Base-by-base conservation (phyloP, 2,888 invertebrate species). In the Meloe dianella region DNA sequence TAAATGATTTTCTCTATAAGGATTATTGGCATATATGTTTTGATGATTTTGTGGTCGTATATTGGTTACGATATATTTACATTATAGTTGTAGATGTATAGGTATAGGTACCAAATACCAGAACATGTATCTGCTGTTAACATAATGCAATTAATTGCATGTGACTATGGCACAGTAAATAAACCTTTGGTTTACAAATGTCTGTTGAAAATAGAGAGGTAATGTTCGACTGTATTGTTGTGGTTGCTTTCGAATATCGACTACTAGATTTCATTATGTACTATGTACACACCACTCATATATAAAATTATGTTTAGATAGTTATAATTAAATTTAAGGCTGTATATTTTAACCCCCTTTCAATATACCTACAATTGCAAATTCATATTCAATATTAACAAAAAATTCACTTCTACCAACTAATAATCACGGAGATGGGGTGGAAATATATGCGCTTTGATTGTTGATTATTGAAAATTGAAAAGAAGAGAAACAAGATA, bases 91-190 rank as follows among this genome's bases (percentile, higher is more conserved):
- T n/a, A n/a, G n/a, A n/a, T 24, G 12, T 22, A 22, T 22, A 20
- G 5, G 2, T 51, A 51, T 22, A 24, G 66, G 71, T 41, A 41
- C 41, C 47, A 51, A 54, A 54, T 54, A 54, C 54, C 54, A 69
- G 72, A 71, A 78, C 79, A 79, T 77, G 77, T 74, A 75, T 75
- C 75, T 73, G 77, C 75, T 78, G 80, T 78, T 78, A 77, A 76
- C 76, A 74, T 79, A 79, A 77, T 81, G 81, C 82, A 80, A 80
- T 80, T 82, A 82, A 82, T 81, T 81, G 81, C 81, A 81, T 78
- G 76, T 75, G 77, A 77, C 77, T 77, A 77, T 77, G 74, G 76
- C 76, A 79, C 75, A 73, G 81, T 80, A 81, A 82, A 82, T 81
- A 80, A 77, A 78, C 79, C 77, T 75, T 72, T 75, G 75, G 79